Conservation (phyloP, 2,113 vertebrate species). For the Zapornia atra region DNA sequence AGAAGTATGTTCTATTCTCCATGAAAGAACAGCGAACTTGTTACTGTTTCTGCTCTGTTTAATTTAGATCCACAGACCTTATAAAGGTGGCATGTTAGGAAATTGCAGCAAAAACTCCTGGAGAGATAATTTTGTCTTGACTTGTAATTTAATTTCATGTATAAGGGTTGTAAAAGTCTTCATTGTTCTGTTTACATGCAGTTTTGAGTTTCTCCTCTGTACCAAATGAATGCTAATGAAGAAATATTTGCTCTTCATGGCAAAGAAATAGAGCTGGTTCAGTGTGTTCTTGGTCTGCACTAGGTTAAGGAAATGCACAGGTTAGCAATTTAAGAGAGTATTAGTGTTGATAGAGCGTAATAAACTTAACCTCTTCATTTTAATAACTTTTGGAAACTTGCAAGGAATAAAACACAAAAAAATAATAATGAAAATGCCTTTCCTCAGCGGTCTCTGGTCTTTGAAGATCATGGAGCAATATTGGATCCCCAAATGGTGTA, state of each 20-base stretch:
- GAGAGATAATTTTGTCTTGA: background rate
- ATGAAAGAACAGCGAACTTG: background rate
- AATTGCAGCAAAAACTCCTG: background rate
- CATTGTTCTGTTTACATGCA: background rate
- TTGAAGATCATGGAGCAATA: background rate
- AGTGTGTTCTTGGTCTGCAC: background rate
- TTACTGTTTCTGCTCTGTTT: background rate
- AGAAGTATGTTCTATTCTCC: background rate
- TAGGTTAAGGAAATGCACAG: background rate
- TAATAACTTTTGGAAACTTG: background rate
- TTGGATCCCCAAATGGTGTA: background rate
- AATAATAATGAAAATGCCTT: background rate
- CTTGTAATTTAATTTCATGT: background rate
- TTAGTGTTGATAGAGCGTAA: background rate
- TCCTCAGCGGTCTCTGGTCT: background rate
- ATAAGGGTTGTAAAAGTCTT: background rate
- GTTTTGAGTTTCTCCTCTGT: background rate
- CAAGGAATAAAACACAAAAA: background rate
- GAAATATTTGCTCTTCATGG: background rate
- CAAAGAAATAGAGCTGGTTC: background rate
- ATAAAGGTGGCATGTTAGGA: background rate
- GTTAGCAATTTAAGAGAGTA: background rate
- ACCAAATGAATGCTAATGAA: slow-evolving; percentile 6
- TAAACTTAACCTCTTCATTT: background rate
- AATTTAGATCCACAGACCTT: background rate